Conservation (phyloP, 2,888 invertebrate genomes). For the Toxonevra muliebris region DNA sequence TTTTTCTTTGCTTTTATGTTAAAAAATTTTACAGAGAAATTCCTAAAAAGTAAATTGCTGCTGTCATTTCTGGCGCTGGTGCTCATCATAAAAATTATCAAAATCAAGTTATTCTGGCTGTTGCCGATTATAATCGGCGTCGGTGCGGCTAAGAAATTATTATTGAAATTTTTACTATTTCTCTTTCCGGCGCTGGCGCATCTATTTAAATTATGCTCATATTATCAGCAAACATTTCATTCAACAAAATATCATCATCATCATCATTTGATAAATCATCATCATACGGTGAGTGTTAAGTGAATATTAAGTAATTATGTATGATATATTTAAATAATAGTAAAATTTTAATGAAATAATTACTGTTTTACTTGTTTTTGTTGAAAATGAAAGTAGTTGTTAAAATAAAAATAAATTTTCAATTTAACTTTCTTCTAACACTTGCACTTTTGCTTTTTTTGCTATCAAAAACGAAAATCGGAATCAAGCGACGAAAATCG, state of each 20-base stretch:
- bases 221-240: constrained; percentile 79
- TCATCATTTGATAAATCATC: constrained; percentile 82
- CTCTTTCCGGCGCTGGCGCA: constrained; percentile 84
- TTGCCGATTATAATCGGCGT: constrained; percentile 81
- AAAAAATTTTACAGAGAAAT: constrained; percentile 73
- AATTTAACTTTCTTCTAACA: too few relatives aligned
- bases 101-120: constrained; percentile 81
- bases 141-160: constrained; percentile 83
- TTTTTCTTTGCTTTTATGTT: constrained; percentile 32
- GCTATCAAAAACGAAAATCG: too few relatives aligned
- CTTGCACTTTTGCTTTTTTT: too few relatives aligned
- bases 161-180: constrained; percentile 82
- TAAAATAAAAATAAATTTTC: too few relatives aligned
- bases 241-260: constrained; percentile 83
- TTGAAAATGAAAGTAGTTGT: too few relatives aligned
- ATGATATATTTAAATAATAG: too few relatives aligned
- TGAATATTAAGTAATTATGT: background rate
- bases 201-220: constrained; percentile 85
- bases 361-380: too few relatives aligned
- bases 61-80: constrained; percentile 80
- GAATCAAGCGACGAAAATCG: too few relatives aligned
- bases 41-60: constrained; percentile 77
- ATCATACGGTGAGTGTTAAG: constrained; percentile 69
- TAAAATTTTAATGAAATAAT: too few relatives aligned
- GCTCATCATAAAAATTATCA: constrained; percentile 81